Evolutionary conservation across 92 coral and sea anemone species (phyloP), one percentile per base, ranked within the genome.

Genomic region (Epizoanthus ramosus): DNA sequence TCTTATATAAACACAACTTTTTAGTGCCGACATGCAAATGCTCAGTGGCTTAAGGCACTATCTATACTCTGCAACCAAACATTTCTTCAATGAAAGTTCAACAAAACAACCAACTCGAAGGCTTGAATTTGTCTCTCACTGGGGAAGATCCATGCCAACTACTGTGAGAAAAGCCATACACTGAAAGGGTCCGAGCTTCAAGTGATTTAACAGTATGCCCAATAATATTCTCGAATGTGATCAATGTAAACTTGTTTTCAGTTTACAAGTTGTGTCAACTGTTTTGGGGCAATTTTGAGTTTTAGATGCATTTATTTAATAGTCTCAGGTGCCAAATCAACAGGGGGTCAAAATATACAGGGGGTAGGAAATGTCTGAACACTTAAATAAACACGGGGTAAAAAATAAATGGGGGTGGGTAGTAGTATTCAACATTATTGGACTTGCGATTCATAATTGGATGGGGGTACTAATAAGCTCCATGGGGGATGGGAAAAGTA

Each of bases 21-120:
- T 68, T 25, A 68, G 43, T 68, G 73, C 45, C 73, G 37, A 37
- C n/a, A 68, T 16, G 73, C 73, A 68, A 68, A 68, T 33, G 41
- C 73, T 68, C 73, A 68, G 73, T 37, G 54, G 18, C 47, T 68
- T 68, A 68, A 39, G 73, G 22, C 41, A 28, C 45, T 28, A 28
- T 68, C 16, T 35, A 8, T 6, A 52, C 73, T 68, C 73, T 68
- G 73, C 73, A 68, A 53, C 19, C 73, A 68, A 68, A 37, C 73
- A 68, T 68, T 68, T 68, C 41, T 41, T 43, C 85, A 80, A 66
- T 47, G 85, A 66, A 80, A 28, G 79, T 80, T 80, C 73, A 63
- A 80, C 63, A 61, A 80, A 80, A 80, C 84, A 80, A 69, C 75
- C 84, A 80, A 69, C 75, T 80, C 68, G 71, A 52, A 63, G 73